Evolutionary conservation across 2,797 vertebrate species (phyloP), one percentile per base, ranked within the genome.

Genomic region (Hydrocynus forskahlii): DNA sequence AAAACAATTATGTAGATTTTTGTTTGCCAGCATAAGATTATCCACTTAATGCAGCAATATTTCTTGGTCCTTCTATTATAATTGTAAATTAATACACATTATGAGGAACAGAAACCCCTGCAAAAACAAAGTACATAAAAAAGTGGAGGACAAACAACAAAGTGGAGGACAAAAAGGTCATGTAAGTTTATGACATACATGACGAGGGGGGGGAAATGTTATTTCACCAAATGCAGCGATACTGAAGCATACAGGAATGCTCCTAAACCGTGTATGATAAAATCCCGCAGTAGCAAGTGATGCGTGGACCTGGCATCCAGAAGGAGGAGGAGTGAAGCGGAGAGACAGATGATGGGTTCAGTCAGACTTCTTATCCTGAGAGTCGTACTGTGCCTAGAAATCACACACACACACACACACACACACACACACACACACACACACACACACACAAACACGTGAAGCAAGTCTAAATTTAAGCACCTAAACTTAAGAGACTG

Each of bases 361-460:
- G 91, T 94, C 93, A 0, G 92, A 93, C 35, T 94, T 95, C 89
- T 95, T 95, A 85, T 94, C 88, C 5, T 86, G 72, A 17, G 82
- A 54, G 4, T 90, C 93, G 2, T 88, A 85, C 81, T 74, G 90
- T 0, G 90, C 91, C 94, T 95, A 89, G 17, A 81, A 85, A 81
- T 23, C 73, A 50, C 54, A 43, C 69, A 67, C 21, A 9, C 1
- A 25, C 0, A n/a, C 12, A 67, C 13, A 40, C 13, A 63, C 19
- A 66, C 19, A 48, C 6, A 48, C 45, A 48, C 0, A 48, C 5
- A 48, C 7, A 48, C 45, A 48, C 7, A 48, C 45, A 48, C 0
- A 48, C 43, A 45, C 6, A 45, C 43, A 45, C 6, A 45, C 43
- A 45, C 6, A 45, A 1, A 45, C 6, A 45, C 43, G 43, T 45